Evolutionary conservation across 30 jellyfish, hydroid and myxozoan genomes (phyloP).

Genomic region (Turritopsis dohrnii): DNA sequence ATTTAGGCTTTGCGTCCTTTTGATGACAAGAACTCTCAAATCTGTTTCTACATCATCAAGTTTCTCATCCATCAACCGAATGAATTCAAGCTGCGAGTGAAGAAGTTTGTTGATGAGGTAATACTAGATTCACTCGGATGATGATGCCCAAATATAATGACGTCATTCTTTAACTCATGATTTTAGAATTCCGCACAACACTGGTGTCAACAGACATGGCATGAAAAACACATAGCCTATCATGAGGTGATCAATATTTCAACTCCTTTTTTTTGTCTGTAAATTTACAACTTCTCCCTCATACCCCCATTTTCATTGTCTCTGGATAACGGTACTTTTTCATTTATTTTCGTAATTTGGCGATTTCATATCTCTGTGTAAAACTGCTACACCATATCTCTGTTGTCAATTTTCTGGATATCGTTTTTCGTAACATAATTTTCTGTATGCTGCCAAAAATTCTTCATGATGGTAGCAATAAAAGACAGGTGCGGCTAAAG

Average conservation of each 20-base stretch:
- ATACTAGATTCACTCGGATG: neutral
- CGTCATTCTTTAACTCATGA: too few species aligned
- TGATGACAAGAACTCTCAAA: conserved; percentile 84
- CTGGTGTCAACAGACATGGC: conserved; percentile 69
- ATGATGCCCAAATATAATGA: neutral
- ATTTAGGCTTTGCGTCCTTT: conserved; percentile 82
- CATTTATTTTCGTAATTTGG: too few species aligned
- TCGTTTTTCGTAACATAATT: neutral
- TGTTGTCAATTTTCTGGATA: neutral
- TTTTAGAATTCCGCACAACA: conserved; percentile 64
- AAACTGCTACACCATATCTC: too few species aligned
- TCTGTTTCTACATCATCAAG: conserved; percentile 69
- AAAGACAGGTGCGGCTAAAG: conserved; percentile 10
- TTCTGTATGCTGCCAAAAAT: neutral
- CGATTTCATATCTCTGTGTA: too few species aligned
- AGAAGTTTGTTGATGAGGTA: conserved; percentile 79
- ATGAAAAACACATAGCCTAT: conserved; percentile 50
- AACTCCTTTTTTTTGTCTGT: too few species aligned
- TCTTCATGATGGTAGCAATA: conserved; percentile 20
- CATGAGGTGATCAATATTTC: conserved; percentile 65
- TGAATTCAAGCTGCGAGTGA: conserved; percentile 61
- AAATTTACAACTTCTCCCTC: too few species aligned
- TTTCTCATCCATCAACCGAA: conserved; percentile 56
- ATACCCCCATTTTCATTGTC: too few species aligned
- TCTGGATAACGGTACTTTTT: too few species aligned